phyloP scores from a whole-genome alignment of 2,888 invertebrate genomes.

The Hypselothyrea guttata region DNA sequence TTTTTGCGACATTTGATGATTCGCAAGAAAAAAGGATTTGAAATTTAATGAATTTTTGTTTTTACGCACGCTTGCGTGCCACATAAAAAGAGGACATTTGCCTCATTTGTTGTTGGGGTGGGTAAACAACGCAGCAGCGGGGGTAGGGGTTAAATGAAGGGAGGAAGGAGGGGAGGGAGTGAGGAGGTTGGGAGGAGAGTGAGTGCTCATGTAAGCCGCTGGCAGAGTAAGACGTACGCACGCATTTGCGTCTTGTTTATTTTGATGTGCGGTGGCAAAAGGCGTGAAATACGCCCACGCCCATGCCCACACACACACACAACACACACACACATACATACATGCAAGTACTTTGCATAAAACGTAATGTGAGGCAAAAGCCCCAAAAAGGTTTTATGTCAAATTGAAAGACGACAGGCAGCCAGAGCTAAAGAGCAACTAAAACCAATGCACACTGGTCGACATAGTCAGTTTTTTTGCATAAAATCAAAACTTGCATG shows the following conservation, averaged over 20 bases:
- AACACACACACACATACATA: not conserved
- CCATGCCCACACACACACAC: not conserved
- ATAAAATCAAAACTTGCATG: no score
- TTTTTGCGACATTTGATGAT: constrained; percentile 40
- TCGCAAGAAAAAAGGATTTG: constrained; percentile 49
- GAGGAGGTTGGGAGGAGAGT: no score
- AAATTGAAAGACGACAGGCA: constrained; percentile 66
- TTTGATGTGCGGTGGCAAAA: constrained; percentile 64
- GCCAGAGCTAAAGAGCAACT: constrained; percentile 58
- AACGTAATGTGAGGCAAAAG: constrained; percentile 26
- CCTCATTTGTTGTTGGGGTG: constrained; percentile 47
- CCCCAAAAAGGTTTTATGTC: constrained; percentile 71
- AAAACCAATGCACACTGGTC: constrained; percentile 51
- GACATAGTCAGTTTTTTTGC: no score
- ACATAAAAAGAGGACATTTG: constrained; percentile 52
- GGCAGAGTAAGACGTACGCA: constrained; percentile 20
- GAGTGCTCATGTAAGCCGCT: not conserved
- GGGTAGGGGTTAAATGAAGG: no score
- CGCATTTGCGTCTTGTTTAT: constrained; percentile 48
- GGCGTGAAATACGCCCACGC: constrained; percentile 58
- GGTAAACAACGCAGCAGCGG: no score
- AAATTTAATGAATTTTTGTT: constrained; percentile 65
- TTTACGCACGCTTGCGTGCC: constrained; percentile 55
- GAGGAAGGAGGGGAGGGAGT: not conserved
- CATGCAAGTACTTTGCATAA: constrained; percentile 26